These are phyloP conservation scores for Caenorhabditis elegans DNA, from an alignment of 1,140 invertebrate genomes.

Conservation along the genomic window DNA sequence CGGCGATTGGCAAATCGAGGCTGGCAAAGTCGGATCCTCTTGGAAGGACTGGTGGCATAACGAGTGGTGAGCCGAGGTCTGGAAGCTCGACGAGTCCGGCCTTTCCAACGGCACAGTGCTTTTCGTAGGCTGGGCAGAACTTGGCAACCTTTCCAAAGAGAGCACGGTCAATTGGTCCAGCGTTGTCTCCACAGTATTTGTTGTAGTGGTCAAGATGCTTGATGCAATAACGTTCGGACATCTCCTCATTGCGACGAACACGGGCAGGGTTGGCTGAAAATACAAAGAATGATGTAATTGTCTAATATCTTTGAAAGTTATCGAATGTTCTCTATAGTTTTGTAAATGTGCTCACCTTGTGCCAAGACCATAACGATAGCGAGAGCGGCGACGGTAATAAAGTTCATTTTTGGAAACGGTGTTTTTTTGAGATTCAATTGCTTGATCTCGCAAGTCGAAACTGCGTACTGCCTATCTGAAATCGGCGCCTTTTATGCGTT, in stretches of 20 bases:
- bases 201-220: slow-evolving; percentile 42
- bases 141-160: slow-evolving; percentile 49
- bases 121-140: slow-evolving; percentile 53
- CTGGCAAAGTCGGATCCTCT: slow-evolving; percentile 41
- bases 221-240: slow-evolving; percentile 37
- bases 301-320: too few species aligned
- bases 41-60: slow-evolving; percentile 46
- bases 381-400: slow-evolving; percentile 33
- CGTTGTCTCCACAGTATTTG: slow-evolving; percentile 46
- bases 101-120: slow-evolving; percentile 49
- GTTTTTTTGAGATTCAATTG: slow-evolving; percentile 26
- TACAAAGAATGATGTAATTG: not conserved
- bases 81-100: slow-evolving; percentile 1
- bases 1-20: slow-evolving; percentile 45
- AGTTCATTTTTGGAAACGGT: slow-evolving; percentile 22
- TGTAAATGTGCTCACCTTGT: slow-evolving; percentile 29
- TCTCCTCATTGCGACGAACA: slow-evolving; percentile 11
- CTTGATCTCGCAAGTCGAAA: slow-evolving; percentile 31
- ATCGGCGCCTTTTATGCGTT: not conserved
- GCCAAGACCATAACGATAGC: slow-evolving; percentile 21
- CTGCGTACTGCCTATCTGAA: not conserved
- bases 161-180: not conserved
- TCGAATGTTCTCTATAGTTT: too few species aligned
- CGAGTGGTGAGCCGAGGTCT: slow-evolving; percentile 34
- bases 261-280: slow-evolving; percentile 33